phyloP scores from a whole-genome alignment of 2,797 vertebrate genomes.

The Takifugu rubripes region DNA sequence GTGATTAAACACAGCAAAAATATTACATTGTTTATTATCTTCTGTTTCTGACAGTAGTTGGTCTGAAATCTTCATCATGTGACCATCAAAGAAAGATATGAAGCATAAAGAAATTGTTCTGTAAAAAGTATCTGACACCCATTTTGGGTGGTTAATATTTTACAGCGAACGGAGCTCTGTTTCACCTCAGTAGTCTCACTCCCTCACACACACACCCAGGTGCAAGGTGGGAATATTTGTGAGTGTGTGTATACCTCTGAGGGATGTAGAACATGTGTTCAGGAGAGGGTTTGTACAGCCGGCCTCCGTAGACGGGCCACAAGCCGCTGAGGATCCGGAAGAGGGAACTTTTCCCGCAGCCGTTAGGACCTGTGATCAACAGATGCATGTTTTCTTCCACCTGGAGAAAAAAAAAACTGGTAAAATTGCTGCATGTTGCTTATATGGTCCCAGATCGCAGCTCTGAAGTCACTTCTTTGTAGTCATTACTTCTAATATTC shows the following conservation, averaged over 20 bases:
- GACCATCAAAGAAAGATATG: too few relatives aligned
- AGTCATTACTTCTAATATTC: too few relatives aligned
- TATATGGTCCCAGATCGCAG: too few relatives aligned
- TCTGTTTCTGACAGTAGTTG: too few relatives aligned
- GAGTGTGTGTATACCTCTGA: slow-evolving; percentile 78
- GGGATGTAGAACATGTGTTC: slow-evolving; percentile 96
- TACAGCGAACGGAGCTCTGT: slow-evolving; percentile 54
- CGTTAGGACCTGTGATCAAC: slow-evolving; percentile 92
- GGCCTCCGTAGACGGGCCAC: slow-evolving; percentile 92
- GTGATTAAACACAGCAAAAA: too few relatives aligned
- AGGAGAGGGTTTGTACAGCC: slow-evolving; percentile 88
- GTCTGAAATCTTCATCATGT: too few relatives aligned
- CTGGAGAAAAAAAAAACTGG: slow-evolving; percentile 54
- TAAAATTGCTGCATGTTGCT: too few relatives aligned
- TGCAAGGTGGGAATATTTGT: slow-evolving; percentile 12
- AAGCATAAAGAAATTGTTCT: background rate
- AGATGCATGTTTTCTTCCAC: slow-evolving; percentile 93
- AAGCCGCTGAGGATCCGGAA: slow-evolving; percentile 93
- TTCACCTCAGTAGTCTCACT: slow-evolving; percentile 36
- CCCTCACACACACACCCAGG: slow-evolving; percentile 10
- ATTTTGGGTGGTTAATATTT: slow-evolving; percentile 67
- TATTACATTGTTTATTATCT: too few relatives aligned
- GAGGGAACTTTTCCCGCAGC: slow-evolving; percentile 93
- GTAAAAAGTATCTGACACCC: background rate
- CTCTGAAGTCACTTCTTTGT: too few relatives aligned